These are phyloP conservation scores for Leptogaster cylindrica DNA, from an alignment of 2,888 invertebrate genomes.

Conservation along the genomic window DNA sequence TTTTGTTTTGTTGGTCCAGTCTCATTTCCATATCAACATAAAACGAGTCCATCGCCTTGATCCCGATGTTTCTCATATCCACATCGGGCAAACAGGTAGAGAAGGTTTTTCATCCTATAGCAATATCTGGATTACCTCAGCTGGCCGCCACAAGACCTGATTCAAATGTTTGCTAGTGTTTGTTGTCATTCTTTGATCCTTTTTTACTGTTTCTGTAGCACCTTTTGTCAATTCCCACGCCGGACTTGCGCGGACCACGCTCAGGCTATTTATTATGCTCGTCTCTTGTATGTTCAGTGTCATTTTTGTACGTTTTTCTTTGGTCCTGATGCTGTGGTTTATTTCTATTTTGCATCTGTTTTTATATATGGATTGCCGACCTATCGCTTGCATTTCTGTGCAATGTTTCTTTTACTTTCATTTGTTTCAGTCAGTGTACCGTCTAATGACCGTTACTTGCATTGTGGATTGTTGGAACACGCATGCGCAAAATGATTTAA, in stretches of 20 bases:
- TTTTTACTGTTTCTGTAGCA: slow-evolving; percentile 39
- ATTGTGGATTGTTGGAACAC: slow-evolving; percentile 1
- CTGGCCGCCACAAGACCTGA: background rate
- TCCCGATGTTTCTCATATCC: background rate
- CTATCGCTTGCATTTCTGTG: slow-evolving; percentile 1
- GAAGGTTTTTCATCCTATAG: no score
- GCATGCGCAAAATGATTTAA: slow-evolving; percentile 33
- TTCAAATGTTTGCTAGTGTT: slow-evolving; percentile 19
- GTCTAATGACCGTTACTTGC: slow-evolving; percentile 40
- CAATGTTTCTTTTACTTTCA: slow-evolving; percentile 11
- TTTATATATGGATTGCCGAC: slow-evolving; percentile 21
- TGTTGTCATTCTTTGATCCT: slow-evolving; percentile 16
- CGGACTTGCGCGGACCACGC: slow-evolving; percentile 43
- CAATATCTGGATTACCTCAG: background rate
- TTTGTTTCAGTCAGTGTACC: slow-evolving; percentile 19
- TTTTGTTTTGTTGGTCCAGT: background rate
- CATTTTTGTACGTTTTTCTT: slow-evolving; percentile 1
- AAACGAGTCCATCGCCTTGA: background rate
- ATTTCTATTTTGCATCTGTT: slow-evolving; percentile 12
- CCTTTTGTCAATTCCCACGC: slow-evolving; percentile 44
- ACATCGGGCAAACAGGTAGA: slow-evolving; percentile 20
- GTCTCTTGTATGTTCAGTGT: slow-evolving; percentile 8
- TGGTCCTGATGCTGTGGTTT: background rate
- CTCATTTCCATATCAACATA: slow-evolving; percentile 27
- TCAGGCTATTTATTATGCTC: slow-evolving; percentile 40